Evolutionary conservation across 2,888 invertebrate genomes (phyloP).

Genomic region (Drosophila peninsularis): DNA sequence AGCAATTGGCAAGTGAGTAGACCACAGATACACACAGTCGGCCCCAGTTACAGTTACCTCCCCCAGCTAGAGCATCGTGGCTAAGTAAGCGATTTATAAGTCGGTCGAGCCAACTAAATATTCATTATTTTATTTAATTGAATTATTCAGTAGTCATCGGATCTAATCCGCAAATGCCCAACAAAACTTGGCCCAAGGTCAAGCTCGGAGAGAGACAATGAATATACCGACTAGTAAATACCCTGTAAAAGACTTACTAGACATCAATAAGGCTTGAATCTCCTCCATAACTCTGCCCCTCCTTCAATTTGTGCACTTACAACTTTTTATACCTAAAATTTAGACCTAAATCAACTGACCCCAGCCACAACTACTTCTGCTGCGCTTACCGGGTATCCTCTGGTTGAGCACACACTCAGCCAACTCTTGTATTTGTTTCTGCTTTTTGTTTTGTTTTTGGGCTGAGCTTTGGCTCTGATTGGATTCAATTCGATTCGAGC

Average conservation of each 20-base stretch:
- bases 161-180: conserved; percentile 24
- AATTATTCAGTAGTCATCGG: conserved; percentile 65
- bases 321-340: no score
- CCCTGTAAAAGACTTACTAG: neutral
- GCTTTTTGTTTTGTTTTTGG: conserved; percentile 22
- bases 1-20: conserved; percentile 87
- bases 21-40: conserved; percentile 4
- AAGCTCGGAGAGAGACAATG: neutral
- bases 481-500: conserved; percentile 47
- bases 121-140: conserved; percentile 79
- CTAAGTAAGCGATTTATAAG: conserved; percentile 33
- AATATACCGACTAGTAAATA: neutral
- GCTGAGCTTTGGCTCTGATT: conserved; percentile 40
- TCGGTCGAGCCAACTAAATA: conserved; percentile 59
- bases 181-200: conserved; percentile 19
- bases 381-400: conserved; percentile 5
- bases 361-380: no score
- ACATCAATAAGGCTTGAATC: no score
- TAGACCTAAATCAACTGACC: no score
- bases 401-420: neutral
- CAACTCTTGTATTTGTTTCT: neutral
- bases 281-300: no score
- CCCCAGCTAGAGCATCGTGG: neutral
- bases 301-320: no score
- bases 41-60: neutral